Base-by-base conservation (phyloP, 1,140 invertebrate genomes). In the Episyrphus balteatus region DNA sequence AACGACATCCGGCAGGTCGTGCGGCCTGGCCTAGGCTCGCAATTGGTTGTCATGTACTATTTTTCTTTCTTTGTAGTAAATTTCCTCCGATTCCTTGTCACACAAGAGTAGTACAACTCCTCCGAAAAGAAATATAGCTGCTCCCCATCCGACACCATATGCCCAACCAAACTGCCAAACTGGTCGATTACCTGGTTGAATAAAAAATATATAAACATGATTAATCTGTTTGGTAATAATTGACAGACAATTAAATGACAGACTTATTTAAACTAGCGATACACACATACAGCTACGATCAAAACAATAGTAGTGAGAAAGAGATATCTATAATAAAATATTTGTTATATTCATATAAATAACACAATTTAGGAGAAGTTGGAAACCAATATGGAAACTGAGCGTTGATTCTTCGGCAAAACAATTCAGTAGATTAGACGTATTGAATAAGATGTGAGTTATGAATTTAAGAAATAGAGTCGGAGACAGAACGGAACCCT, bases 151-250 rank as follows among this genome's bases (percentile, higher is more conserved):
- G 3, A 97, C 89, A 18, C 94, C 94, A 62, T 98, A 98, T 3
- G 92, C 92, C 92, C 92, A 97, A 21, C 91, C 92, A 62, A 96
- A 95, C 62, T 94, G 89, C 89, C 90, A 94, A 51, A 89, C 80
- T 36, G 80, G 78, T 56, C 88, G 75, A 70, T 91, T 90, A 51
- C 87, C 87, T 88, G 64, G n/a, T 8, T 34, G 32, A 13, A 34
- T 13, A 9, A 34, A 34, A 34, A 34, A 34, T 34, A 34, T 18
- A 40, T 47, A 38, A 38, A 18, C 33, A 36, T 38, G 31, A 47
- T 21, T 19, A 38, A 36, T 47, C 13, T 37, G 3, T 30, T 11
- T 34, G 8, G 32, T 34, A 34, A 13, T 9, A 34, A 13, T 34
- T 34, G 8, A 13, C 9, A 12, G 8, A 39, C 8, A 12, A 12